Evolutionary conservation across 2,888 invertebrate genomes (phyloP).

Genomic region (Leistus spinibarbis): DNA sequence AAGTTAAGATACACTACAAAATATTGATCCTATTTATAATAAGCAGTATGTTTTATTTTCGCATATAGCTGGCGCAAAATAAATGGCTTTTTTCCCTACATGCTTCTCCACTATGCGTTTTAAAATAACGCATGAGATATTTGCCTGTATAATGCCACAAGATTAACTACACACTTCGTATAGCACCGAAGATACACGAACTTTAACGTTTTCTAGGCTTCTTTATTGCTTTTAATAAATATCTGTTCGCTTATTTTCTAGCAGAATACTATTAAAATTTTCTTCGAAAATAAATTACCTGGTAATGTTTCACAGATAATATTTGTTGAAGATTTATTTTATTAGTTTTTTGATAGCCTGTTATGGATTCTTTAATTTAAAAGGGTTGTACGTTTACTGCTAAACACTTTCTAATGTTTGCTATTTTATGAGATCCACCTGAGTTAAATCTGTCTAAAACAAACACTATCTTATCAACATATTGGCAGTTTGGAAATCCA

Average conservation of each 20-base stretch:
- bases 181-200: not conserved
- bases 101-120: not conserved
- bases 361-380: not conserved
- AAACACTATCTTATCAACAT: not conserved
- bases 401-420: not conserved
- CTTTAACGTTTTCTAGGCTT: not conserved
- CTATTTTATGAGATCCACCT: not conserved
- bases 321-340: not conserved
- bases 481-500: too few relatives aligned
- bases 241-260: not conserved
- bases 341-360: not conserved
- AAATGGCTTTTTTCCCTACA: not conserved
- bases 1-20: not conserved
- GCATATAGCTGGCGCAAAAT: not conserved
- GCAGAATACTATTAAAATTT: not conserved
- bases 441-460: not conserved
- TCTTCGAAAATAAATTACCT: not conserved
- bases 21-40: not conserved
- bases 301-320: not conserved
- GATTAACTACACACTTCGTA: not conserved
- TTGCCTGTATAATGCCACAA: not conserved
- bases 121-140: not conserved
- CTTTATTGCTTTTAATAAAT: conserved; percentile 5
- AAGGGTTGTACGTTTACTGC: not conserved
- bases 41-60: not conserved